Percentiles rank a stretch among this genome's conserved stretches.
These are phyloP conservation scores for Rhyacophila brunnea DNA, from an alignment of 1,140 invertebrate species.

Conservation along the genomic window DNA sequence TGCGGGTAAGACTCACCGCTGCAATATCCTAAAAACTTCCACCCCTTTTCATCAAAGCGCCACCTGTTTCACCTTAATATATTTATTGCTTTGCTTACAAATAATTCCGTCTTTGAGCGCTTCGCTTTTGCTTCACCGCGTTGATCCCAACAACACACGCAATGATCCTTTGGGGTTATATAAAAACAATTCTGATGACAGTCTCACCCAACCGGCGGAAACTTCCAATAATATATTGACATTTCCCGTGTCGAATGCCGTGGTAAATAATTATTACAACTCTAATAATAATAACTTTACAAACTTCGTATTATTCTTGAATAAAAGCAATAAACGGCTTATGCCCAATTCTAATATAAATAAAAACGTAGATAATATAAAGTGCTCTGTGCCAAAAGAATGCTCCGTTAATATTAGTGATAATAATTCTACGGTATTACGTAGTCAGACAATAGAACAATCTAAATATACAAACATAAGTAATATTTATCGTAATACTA, in stretches of 20 bases:
- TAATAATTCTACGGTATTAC: constrained; percentile 2
- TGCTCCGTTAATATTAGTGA: constrained; percentile 12
- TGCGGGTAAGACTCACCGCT: no score
- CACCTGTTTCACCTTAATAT: neutral
- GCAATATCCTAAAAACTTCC: no score
- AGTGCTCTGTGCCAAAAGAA: constrained; percentile 23
- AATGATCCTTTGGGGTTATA: neutral
- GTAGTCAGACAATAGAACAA: neutral
- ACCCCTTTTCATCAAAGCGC: neutral
- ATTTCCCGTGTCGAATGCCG: neutral
- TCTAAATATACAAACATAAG: no score
- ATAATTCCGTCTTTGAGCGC: neutral
- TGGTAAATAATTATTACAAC: constrained; percentile 3
- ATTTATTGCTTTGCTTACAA: neutral
- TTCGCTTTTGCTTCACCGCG: neutral
- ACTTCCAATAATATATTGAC: neutral
- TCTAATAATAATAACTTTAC: constrained; percentile 3
- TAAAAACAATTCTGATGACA: constrained; percentile 14
- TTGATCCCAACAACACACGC: neutral
- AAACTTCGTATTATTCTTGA: neutral
- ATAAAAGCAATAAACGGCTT: constrained; percentile 17
- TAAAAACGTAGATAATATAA: constrained; percentile 12
- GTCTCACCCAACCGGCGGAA: constrained; percentile 22
- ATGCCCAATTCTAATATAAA: constrained; percentile 14
- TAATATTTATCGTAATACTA: no score